phyloP scores from a whole-genome alignment of 2,888 invertebrate species.

The Lithophane leautieri region DNA sequence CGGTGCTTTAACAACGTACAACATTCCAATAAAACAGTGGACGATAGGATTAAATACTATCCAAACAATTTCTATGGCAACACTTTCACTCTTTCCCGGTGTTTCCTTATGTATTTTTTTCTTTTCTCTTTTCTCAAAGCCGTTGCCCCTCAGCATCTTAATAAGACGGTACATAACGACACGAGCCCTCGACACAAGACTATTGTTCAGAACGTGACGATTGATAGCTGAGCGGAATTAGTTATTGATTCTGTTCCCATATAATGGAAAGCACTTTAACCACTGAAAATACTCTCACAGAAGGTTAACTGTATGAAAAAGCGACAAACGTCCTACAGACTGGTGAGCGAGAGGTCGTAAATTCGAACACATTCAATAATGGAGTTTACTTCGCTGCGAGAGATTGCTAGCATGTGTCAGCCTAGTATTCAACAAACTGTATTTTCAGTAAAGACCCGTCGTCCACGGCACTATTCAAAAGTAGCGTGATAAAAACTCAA shows the following conservation, averaged over 20 bases:
- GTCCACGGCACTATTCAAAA: too few species aligned
- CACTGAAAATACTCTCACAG: background rate
- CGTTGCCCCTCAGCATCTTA: background rate
- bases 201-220: slow-evolving; percentile 59
- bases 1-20: background rate
- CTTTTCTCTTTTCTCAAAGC: background rate
- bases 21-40: background rate
- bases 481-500: background rate
- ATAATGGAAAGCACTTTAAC: slow-evolving; percentile 27
- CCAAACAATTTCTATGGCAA: background rate
- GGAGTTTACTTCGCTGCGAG: background rate
- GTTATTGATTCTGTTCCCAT: slow-evolving; percentile 49
- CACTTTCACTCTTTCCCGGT: background rate
- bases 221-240: slow-evolving; percentile 54
- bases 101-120: background rate
- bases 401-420: background rate
- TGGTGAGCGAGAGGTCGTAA: too few species aligned
- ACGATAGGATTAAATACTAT: background rate
- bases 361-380: background rate
- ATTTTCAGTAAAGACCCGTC: background rate
- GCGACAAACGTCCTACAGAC: background rate
- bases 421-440: background rate
- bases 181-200: slow-evolving; percentile 1
- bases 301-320: slow-evolving; percentile 6
- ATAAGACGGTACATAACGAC: slow-evolving; percentile 11